Conservation (phyloP, 2,797 vertebrate genomes). For the Girardinus metallicus region DNA sequence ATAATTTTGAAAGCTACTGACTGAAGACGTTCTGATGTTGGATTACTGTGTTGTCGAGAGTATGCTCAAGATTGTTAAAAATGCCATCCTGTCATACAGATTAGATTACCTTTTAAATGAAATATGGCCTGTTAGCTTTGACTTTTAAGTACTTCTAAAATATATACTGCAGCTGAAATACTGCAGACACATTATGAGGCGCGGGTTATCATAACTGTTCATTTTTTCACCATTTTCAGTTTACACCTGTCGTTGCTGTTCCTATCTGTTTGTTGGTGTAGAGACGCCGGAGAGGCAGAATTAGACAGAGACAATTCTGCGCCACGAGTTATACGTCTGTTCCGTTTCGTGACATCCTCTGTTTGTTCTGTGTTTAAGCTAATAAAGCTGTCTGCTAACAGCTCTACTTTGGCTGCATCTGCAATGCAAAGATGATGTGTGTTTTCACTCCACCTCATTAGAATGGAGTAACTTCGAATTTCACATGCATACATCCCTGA, state of each 20-base stretch:
- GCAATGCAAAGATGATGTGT: neutral
- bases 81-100: too few relatives aligned
- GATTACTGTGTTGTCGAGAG: neutral
- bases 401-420: neutral
- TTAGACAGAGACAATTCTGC: neutral
- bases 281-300: neutral
- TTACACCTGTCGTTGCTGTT: neutral
- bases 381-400: neutral
- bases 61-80: neutral
- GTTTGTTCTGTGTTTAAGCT: neutral
- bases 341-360: neutral
- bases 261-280: neutral
- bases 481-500: too few relatives aligned
- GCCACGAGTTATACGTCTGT: neutral
- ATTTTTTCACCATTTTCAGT: neutral
- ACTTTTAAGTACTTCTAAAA: neutral
- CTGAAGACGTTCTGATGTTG: neutral
- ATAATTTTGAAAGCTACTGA: neutral
- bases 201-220: neutral
- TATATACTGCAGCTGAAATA: neutral
- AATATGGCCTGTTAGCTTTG: too few relatives aligned
- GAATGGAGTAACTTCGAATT: too few relatives aligned
- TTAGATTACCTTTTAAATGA: too few relatives aligned
- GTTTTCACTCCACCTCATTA: neutral
- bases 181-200: too few relatives aligned